Base-by-base conservation (phyloP, 2,113 vertebrate genomes). In the Jacana jacana region DNA sequence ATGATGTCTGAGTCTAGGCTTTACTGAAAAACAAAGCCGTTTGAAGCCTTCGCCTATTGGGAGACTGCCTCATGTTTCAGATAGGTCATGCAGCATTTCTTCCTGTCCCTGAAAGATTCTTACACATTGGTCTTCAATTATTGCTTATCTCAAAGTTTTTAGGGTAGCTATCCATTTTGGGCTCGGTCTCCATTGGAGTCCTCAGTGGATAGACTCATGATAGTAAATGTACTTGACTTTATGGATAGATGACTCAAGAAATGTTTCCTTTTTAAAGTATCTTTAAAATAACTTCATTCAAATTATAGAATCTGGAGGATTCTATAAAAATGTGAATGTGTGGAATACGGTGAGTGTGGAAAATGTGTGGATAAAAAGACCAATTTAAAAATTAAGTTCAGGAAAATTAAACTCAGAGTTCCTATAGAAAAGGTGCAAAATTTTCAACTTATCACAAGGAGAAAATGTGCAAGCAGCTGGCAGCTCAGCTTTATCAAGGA, bases 281-380 rank as follows among this genome's bases (percentile, higher is more conserved):
- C 76, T 91, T 92, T 86, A 91, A 94, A 95, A 95, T 93, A 95
- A 75, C 69, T 90, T 89, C 16, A 33, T 80, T 66, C 51, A n/a
- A 90, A 92, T 86, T 84, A 75, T 20, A 78, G 71, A 83, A 86
- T 90, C 72, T 54, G 54, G 27, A 85, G 33, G n/a, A 55, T 86
- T 95, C 76, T 68, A 64, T 73, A 25, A 83, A 94, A 86, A 88
- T 24, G 6, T 16, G 23, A 58, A 33, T 11, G 17, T 31, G 8
- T 70, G 16, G 57, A 54, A 46, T 48, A 25, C 30, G 25, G 18
- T 37, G n/a, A 87, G 39, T 63, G 22, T 65, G 61, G 70, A 78
- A 88, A 88, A 81, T 17, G n/a, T 27, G 48, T 2, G 8, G 42
- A 63, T 90, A 33, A 65, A 70, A 85, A 61, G 30, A 2, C 20